A percentile compares a stretch with the other conserved stretches of the same genome.
phyloP scores from a whole-genome alignment of 2,113 vertebrate species.

The Cercopithecus mona region DNA sequence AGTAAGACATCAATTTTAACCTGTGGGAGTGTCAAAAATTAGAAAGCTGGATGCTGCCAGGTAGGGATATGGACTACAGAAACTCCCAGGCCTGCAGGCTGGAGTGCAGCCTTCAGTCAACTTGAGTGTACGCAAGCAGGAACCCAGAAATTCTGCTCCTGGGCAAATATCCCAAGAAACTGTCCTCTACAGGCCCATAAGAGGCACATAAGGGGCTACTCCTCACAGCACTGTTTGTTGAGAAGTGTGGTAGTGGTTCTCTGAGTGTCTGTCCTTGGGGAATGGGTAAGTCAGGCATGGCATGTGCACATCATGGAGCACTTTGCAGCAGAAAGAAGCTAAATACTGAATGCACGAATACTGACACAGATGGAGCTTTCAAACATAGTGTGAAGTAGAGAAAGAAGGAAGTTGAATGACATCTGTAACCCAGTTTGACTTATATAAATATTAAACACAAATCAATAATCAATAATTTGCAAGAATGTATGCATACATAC shows the following conservation, averaged over 20 bases:
- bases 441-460: neutral
- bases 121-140: too few species aligned
- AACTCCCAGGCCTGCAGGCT: fast-evolving
- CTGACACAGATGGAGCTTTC: neutral
- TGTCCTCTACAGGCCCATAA: neutral
- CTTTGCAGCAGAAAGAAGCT: neutral
- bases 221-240: neutral
- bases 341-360: fast-evolving
- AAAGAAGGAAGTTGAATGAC: neutral
- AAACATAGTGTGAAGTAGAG: neutral
- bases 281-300: neutral
- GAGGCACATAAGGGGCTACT: neutral
- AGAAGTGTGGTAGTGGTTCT: neutral
- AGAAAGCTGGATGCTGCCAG: neutral
- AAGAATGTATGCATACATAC: neutral
- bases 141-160: neutral
- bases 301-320: neutral
- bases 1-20: neutral
- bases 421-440: neutral
- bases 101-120: neutral
- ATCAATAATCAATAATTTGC: neutral
- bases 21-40: neutral
- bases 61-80: fast-evolving
- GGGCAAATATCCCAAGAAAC: neutral
- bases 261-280: neutral